Base-by-base conservation (phyloP, 37 sponge, comb jelly and placozoan species). In the Amphimedon queenslandica region DNA sequence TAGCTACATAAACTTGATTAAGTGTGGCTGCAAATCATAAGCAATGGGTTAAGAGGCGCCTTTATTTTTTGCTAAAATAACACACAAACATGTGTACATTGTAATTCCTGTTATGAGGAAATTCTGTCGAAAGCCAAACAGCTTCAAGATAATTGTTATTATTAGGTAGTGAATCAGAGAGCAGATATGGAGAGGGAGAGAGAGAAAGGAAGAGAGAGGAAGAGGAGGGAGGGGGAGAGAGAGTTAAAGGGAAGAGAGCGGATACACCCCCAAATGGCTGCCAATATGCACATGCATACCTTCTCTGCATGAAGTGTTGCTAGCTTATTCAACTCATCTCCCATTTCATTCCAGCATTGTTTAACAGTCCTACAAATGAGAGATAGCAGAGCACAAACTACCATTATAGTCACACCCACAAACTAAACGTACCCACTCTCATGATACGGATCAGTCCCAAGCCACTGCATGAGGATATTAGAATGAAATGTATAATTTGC, bases 401-500 rank as follows among this genome's bases (percentile, higher is more conserved):
- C 38, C 37, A 73, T 33, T 29, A 58, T 23, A 11, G 25, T 8
- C 4, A 57, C 20, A 58, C 21, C 60, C 55, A 23, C 20, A 57
- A 42, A 55, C 25, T 20, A 18, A 1, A 64, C 72, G 41, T 39
- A 95, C 96, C 91, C 88, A n/a, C 84, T 69, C 58, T 95, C 92
- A 39, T 84, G 66, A 66, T 68, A 84, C 6, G 84, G 82, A 0
- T 78, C 89, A 31, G 43, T 76, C 4, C 91, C 89, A 57, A 95
- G 53, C 84, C 79, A 74, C 79, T 87, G 79, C 55, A 72, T 79
- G 42, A 95, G 55, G 32, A 91, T 29, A 37, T 87, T 87, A 41
- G 87, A 87, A 36, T 84, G 86, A 39, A 94, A 86, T 11, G 82
- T 92, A 67, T 88, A 92, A 35, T 74, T 37, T 20, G 79, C 8